phyloP scores from a whole-genome alignment of 2,797 vertebrate species.

The Aselliscus stoliczkanus region DNA sequence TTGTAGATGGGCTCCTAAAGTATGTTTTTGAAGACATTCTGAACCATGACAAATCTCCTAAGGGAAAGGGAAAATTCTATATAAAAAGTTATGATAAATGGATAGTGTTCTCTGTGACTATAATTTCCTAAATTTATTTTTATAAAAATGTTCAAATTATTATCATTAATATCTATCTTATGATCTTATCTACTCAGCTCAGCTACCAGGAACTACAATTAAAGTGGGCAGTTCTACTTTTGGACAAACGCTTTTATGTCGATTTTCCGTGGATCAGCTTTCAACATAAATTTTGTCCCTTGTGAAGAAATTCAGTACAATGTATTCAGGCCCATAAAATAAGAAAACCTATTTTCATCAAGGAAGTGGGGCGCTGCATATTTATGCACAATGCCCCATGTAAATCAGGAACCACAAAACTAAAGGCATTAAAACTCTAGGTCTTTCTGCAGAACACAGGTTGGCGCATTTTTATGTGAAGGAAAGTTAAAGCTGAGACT shows the following conservation, averaged over 20 bases:
- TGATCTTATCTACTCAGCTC: neutral
- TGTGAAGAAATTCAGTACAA: slow-evolving; percentile 16
- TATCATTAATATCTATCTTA: neutral
- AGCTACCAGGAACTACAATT: neutral
- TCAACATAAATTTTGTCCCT: slow-evolving; percentile 52
- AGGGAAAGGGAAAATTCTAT: slow-evolving; percentile 1
- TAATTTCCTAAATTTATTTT: slow-evolving; percentile 8
- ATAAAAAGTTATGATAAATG: slow-evolving; percentile 18
- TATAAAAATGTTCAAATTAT: neutral
- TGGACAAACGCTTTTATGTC: slow-evolving; percentile 4
- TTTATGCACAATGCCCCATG: slow-evolving; percentile 39
- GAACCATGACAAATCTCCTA: neutral
- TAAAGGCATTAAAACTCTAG: slow-evolving; percentile 32
- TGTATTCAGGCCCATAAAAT: neutral
- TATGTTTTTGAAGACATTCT: neutral
- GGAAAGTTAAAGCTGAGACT: slow-evolving; percentile 6
- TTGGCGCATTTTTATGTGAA: slow-evolving; percentile 29
- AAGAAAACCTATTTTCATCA: slow-evolving; percentile 26
- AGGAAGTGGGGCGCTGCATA: slow-evolving; percentile 7
- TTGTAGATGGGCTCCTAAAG: neutral
- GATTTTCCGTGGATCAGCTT: slow-evolving; percentile 59
- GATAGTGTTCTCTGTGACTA: neutral
- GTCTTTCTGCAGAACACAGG: slow-evolving; percentile 37
- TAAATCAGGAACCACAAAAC: slow-evolving; percentile 55
- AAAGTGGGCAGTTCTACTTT: neutral